Base-by-base conservation (phyloP, 2,113 vertebrate species). In the Halichoerus grypus region DNA sequence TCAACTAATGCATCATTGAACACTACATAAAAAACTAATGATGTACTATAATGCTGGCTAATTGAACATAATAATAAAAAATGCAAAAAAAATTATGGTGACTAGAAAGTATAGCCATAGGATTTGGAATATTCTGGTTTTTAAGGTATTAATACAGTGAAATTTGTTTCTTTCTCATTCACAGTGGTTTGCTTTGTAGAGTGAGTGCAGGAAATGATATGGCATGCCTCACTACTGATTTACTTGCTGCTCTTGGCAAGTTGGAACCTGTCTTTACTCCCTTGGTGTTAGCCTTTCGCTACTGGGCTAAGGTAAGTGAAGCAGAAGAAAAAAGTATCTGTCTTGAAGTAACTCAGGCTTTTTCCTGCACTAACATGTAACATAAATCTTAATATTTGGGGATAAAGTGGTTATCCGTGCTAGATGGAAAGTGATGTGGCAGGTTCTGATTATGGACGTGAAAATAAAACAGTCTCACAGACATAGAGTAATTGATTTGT, bases 171-270 rank as follows among this genome's bases (percentile, higher is more conserved):
- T 97, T 97, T 98, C 96, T 93, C 87, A 59, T 95, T 98, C 84
- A 49, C 98, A 99, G 99, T 98, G 99, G 99, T 91, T 99, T 99
- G 97, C 97, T 99, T 18, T 99, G 99, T 96, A 99, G 99, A 99
- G 99, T 99, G 89, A 99, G 99, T 95, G 99, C 99, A 77, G 99
- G 99, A 88, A 99, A 99, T 91, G 99, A 99, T 13, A 99, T 99
- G 57, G 99, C 99, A 94, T 99, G 99, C 98, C 99, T 99, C 98
- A 99, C 99, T 95, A 99, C 99, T 98, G 99, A 99, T 98, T 99
- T 99, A 97, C 98, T 99, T 98, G 99, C 99, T 98, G 99, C 99
- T 1, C 98, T 99, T 95, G 99, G 99, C 53, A 99, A 99, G 98
- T 98, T 99, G 98, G 99, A 99, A 98, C 99, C 99, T 90, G 98